Evolutionary conservation across 2,888 invertebrate species (phyloP).

Genomic region (Dorcus hopei): DNA sequence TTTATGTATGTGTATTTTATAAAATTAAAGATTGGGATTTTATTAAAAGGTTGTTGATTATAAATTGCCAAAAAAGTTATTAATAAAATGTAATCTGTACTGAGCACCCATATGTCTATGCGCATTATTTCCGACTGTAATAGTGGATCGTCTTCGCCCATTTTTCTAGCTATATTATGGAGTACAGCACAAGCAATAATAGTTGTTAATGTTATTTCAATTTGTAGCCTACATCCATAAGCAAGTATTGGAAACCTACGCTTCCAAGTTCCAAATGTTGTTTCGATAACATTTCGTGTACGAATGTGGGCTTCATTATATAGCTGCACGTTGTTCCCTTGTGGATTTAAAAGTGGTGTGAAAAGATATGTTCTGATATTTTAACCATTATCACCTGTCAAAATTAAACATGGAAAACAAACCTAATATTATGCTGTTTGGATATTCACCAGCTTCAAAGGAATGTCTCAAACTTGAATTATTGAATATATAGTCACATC

Average conservation of each 20-base stretch:
- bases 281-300: neutral
- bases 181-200: neutral
- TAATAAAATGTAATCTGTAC: too few species aligned
- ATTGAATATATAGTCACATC: too few species aligned
- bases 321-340: neutral
- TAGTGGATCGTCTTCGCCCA: neutral
- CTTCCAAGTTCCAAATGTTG: neutral
- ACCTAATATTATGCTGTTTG: neutral
- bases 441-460: too few species aligned
- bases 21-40: too few species aligned
- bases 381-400: neutral
- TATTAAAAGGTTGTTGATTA: too few species aligned
- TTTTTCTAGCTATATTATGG: neutral
- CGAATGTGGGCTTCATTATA: neutral
- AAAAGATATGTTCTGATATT: neutral
- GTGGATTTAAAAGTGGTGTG: neutral
- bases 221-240: neutral
- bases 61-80: too few species aligned
- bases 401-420: neutral
- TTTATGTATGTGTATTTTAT: too few species aligned
- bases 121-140: too few species aligned
- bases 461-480: too few species aligned
- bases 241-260: neutral
- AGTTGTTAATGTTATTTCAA: neutral
- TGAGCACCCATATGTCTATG: too few species aligned